Evolutionary conservation across 2,797 vertebrate species (phyloP), one percentile per base, ranked within the genome.

Genomic region (Mus minutoides): DNA sequence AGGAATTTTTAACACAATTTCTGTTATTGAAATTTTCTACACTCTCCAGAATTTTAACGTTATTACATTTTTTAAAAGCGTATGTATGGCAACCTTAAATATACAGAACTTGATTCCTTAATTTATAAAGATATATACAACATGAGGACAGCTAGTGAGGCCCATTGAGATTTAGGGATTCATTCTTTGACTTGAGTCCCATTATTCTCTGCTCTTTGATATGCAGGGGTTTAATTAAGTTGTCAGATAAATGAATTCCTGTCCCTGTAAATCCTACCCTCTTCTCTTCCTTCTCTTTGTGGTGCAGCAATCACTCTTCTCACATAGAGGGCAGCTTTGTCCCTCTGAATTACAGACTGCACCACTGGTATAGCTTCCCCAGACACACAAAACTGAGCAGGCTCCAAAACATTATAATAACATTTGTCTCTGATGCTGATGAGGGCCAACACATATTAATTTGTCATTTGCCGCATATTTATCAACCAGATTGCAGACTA

Each of bases 381-480:
- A 98, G 96, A 95, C 82, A 97, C 96, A 97, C 64, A 96, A 97
- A 98, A 94, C 91, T 94, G 97, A 98, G 80, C 94, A 82, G 97
- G 97, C 94, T 97, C 97, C 97, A 98, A 98, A 98, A 96, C 83
- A 97, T 97, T 98, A 96, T 96, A 98, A 97, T 96, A 98, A 98
- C 96, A 97, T 98, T 98, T 98, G 96, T 98, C 96, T 96, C 95
- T 2, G 19, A 96, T 97, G 97, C 77, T 98, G 97, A 98, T 96
- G 97, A 97, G 93, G 97, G 95, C 97, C 97, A 98, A 96, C 94
- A 97, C 96, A 89, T 98, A 98, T 97, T 98, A 98, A 98, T 98
- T 98, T 98, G 96, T 98, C 97, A 98, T 98, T 98, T 97, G 88
- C 95, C 79, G 52, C 73, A 85, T 98, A 98, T 98, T 98, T 98